A percentile compares a stretch with the other conserved stretches of the same genome.
Evolutionary conservation across 2,888 invertebrate species (phyloP).

Genomic region (Antheraea yamamai): DNA sequence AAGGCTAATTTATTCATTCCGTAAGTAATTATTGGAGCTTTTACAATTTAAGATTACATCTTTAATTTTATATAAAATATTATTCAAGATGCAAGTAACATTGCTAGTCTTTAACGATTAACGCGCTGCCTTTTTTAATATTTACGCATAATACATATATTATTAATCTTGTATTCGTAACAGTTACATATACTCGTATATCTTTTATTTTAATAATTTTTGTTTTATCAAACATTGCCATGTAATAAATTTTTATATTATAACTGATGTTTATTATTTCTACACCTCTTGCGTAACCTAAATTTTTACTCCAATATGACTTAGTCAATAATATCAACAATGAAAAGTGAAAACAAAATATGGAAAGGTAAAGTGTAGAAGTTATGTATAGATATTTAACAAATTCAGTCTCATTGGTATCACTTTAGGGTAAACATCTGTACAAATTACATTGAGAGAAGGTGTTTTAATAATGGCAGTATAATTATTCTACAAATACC

Average conservation of each 20-base stretch:
- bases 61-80: constrained; percentile 28
- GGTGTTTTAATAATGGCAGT: background rate
- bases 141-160: constrained; percentile 49
- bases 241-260: constrained; percentile 64
- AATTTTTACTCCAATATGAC: background rate
- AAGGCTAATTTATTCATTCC: constrained; percentile 49
- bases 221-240: constrained; percentile 71
- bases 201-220: constrained; percentile 33
- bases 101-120: constrained; percentile 63
- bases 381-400: background rate
- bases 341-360: background rate
- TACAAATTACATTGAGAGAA: too few species aligned
- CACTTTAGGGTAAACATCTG: background rate
- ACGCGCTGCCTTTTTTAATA: constrained; percentile 51
- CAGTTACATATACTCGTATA: constrained; percentile 5
- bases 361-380: background rate
- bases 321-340: background rate
- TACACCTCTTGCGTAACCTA: background rate
- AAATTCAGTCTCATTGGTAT: background rate
- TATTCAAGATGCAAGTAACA: constrained; percentile 41
- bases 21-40: constrained; percentile 40
- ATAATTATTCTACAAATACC: background rate
- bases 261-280: constrained; percentile 35
- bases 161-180: constrained; percentile 35
- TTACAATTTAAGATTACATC: constrained; percentile 30